A percentile compares a stretch with the other conserved stretches of the same genome.
Conservation (phyloP, 2,797 vertebrate genomes). For the Eidolon dupreanum region DNA sequence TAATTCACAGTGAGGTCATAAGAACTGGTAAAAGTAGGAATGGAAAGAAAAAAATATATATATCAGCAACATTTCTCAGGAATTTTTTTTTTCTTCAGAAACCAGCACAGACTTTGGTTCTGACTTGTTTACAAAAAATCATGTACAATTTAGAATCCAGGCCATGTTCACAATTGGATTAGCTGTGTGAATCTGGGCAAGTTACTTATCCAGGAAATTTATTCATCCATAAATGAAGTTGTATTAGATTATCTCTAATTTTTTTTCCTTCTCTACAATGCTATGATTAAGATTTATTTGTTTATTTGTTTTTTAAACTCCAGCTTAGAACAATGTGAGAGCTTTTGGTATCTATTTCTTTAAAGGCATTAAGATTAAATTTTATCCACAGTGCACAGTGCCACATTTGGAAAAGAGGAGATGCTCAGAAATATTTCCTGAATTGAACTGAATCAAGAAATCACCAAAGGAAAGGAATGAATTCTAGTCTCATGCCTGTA, state of each 20-base stretch:
- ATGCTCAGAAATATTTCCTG: not conserved
- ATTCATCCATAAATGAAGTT: not conserved
- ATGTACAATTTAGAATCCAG: not conserved
- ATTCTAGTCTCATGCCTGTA: not conserved
- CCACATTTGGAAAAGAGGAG: not conserved
- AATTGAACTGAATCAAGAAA: not conserved
- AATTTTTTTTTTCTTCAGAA: not conserved
- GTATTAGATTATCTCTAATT: not conserved
- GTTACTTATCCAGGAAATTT: not conserved
- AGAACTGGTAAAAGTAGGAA: not conserved
- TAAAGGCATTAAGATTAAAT: not conserved
- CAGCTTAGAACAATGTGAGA: not conserved
- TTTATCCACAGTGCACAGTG: not conserved
- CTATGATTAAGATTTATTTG: not conserved
- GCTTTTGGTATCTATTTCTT: not conserved
- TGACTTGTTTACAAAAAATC: not conserved
- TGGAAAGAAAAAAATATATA: not conserved
- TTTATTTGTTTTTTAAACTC: not conserved
- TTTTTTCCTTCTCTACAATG: not conserved
- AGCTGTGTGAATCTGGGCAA: not conserved
- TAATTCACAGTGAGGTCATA: not conserved
- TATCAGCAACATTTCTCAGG: not conserved
- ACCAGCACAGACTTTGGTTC: not conserved
- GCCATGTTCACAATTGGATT: not conserved
- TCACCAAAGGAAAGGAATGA: not conserved